Conservation (phyloP, 2,888 invertebrate genomes). For the Nymphalis urticae region DNA sequence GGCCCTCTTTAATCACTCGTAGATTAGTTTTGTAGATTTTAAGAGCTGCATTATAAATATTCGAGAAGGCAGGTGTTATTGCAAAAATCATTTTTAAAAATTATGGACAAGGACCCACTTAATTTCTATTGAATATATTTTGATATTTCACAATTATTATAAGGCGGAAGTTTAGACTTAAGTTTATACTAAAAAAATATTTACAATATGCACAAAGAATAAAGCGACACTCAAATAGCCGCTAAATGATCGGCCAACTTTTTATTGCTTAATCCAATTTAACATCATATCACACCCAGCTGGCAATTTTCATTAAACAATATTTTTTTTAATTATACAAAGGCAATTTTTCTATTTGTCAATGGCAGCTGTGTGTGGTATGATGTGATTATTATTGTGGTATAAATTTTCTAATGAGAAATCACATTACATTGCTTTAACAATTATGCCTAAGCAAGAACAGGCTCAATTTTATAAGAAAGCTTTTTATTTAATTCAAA, state of each 20-base stretch:
- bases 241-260: constrained; percentile 54
- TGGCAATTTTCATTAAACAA: constrained; percentile 9
- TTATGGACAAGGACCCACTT: constrained; percentile 17
- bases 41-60: constrained; percentile 1
- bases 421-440: constrained; percentile 61
- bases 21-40: not conserved
- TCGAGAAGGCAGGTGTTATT: constrained; percentile 1
- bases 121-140: constrained; percentile 46
- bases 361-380: constrained; percentile 14
- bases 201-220: constrained; percentile 77
- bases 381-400: constrained; percentile 15
- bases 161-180: constrained; percentile 73
- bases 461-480: constrained; percentile 5
- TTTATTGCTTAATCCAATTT: constrained; percentile 58
- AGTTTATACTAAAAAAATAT: constrained; percentile 62
- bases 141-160: constrained; percentile 64
- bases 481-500: not conserved
- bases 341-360: constrained; percentile 18
- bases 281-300: constrained; percentile 34
- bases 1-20: constrained; percentile 2
- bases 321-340: constrained; percentile 5
- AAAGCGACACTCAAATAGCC: constrained; percentile 63
- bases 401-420: constrained; percentile 46
- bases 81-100: not conserved
- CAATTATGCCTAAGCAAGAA: constrained; percentile 61